Evolutionary conservation across 2,888 invertebrate genomes (phyloP).

Genomic region (Deroplatys truncata): DNA sequence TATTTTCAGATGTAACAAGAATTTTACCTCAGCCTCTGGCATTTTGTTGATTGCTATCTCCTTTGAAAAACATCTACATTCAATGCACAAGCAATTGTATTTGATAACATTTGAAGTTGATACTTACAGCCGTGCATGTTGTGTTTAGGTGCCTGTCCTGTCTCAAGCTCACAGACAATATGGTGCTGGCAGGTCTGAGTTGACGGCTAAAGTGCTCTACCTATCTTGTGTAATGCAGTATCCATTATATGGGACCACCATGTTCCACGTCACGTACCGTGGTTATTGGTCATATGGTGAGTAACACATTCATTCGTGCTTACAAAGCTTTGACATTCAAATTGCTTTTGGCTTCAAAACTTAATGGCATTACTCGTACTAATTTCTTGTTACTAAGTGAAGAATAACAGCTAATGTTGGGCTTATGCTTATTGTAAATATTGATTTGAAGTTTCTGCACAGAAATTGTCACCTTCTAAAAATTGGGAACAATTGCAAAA

Average conservation of each 20-base stretch:
- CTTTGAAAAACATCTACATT: not conserved
- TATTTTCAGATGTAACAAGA: too few relatives aligned
- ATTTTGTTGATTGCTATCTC: too few relatives aligned
- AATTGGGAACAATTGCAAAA: too few relatives aligned
- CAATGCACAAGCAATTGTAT: not conserved
- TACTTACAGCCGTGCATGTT: not conserved
- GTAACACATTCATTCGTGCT: conserved; percentile 24
- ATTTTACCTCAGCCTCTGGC: too few relatives aligned
- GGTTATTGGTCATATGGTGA: conserved; percentile 90
- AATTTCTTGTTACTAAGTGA: too few relatives aligned
- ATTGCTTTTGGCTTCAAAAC: too few relatives aligned
- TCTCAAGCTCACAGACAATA: conserved; percentile 87
- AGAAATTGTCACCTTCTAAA: too few relatives aligned
- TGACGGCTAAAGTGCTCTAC: conserved; percentile 90
- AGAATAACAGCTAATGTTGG: too few relatives aligned
- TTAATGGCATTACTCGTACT: too few relatives aligned
- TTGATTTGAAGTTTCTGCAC: too few relatives aligned
- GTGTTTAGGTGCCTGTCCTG: conserved; percentile 65
- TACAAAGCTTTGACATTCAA: not conserved
- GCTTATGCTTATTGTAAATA: too few relatives aligned
- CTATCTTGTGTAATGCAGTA: conserved; percentile 96
- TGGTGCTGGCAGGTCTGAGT: conserved; percentile 85
- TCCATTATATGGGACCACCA: conserved; percentile 83
- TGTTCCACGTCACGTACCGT: conserved; percentile 84
- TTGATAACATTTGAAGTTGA: too few relatives aligned